Evolutionary conservation across 2,888 invertebrate species (phyloP), one percentile per base, ranked within the genome.

Genomic region (Aquatica leii): DNA sequence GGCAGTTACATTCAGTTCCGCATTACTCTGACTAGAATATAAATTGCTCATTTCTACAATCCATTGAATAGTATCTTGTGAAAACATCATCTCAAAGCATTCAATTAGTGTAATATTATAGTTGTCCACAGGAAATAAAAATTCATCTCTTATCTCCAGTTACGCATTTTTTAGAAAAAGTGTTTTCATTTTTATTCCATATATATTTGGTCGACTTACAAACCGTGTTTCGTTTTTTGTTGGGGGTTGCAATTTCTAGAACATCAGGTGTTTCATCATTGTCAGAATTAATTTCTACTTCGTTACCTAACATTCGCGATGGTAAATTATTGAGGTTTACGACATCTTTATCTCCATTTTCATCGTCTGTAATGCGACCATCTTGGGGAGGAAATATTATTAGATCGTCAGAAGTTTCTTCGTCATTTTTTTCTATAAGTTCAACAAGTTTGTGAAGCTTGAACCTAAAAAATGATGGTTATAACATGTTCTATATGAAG

Each of bases 81-180:
- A 54, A 54, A 41, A 54, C 24, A 54, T 40, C 9, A 37, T 11
- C 17, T 54, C 54, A 11, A 54, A 54, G 2, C 53, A 53, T 53
- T 54, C 43, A 1, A 41, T 24, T 17, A 24, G 24, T 21, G 54
- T 43, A 9, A 15, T 14, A 43, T 4, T 8, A 43, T 6, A 8
- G 17, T 43, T 43, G 41, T 49, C 17, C 9, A 9, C 4, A 18
- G 3, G 15, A 2, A 17, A 46, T 11, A 46, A 11, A 46, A 46
- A 46, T 12, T 46, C 46, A 8, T 49, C 21, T 18, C n/a, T 18
- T n/a, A 12, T 49, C n/a, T 15, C 49, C 49, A n/a, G n/a, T 49
- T 21, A 20, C 21, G 14, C 48, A 48, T 46, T 46, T 46, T 3
- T 46, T 12, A 12, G 46, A 15, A 46, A 46, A 46, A 4, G 46